Conservation (phyloP, 2,113 vertebrate species). For the Hydrochoerus hydrochaeris region DNA sequence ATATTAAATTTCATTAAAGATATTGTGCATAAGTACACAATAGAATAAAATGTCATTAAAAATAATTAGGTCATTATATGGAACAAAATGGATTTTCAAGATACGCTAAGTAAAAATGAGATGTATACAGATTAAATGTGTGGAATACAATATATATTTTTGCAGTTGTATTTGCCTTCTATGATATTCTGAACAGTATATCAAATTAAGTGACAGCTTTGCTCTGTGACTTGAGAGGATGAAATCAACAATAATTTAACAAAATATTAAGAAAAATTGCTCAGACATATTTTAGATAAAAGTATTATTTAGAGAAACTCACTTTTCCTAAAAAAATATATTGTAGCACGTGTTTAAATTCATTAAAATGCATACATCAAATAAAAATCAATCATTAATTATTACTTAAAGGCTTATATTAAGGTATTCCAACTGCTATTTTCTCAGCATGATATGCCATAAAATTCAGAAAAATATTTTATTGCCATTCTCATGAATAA, state of each 20-base stretch:
- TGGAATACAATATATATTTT: not conserved
- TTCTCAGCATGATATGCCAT: not conserved
- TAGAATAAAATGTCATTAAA: not conserved
- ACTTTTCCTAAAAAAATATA: not conserved
- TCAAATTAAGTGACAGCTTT: not conserved
- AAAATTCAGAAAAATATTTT: not conserved
- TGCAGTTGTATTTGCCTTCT: not conserved
- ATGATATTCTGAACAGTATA: not conserved
- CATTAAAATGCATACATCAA: not conserved
- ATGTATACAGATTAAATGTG: not conserved
- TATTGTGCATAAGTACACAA: not conserved
- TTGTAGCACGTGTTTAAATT: not conserved
- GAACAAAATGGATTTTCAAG: not conserved
- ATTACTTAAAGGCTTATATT: not conserved
- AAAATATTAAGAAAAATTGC: not conserved
- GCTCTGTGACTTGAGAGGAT: not conserved
- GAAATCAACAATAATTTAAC: not conserved
- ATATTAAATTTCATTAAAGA: not conserved
- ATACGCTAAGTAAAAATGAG: not conserved
- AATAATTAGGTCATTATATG: not conserved
- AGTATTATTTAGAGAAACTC: not conserved
- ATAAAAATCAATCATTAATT: constrained; percentile 7
- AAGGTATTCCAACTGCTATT: not conserved
- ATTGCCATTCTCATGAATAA: not conserved
- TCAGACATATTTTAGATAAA: not conserved